Evolutionary conservation across 35 echinoderm and acorn worm genomes (phyloP).

Genomic region (Acanthaster planci): DNA sequence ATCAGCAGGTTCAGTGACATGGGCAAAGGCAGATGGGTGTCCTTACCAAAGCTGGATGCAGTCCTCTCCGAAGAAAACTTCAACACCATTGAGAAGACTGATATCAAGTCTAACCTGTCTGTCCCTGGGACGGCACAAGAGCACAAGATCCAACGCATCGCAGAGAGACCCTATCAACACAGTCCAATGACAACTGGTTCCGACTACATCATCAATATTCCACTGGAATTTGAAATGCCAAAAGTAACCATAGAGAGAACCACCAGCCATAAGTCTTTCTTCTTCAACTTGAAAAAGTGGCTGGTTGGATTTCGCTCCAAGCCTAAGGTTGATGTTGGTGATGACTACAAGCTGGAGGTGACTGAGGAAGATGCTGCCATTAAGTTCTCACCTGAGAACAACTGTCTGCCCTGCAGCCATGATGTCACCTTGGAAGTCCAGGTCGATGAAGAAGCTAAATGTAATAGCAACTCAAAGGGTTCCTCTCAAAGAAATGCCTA

Average conservation of each 20-base stretch:
- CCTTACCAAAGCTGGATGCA: not conserved
- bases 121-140: not conserved
- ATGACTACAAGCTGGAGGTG: conserved; percentile 14
- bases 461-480: not conserved
- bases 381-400: not conserved
- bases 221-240: not conserved
- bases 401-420: not conserved
- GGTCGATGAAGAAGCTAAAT: not conserved
- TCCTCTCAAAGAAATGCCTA: too few relatives aligned
- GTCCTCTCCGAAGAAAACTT: not conserved
- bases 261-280: not conserved
- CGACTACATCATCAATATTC: not conserved
- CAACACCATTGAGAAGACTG: not conserved
- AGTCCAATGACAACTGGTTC: not conserved
- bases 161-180: not conserved
- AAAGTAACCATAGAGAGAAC: not conserved
- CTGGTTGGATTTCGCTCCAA: not conserved
- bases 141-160: not conserved
- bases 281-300: conserved; percentile 1
- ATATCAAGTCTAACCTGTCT: not conserved
- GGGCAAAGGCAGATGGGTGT: not conserved
- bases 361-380: not conserved
- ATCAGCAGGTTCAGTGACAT: conserved; percentile 23
- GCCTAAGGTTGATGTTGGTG: not conserved
- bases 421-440: not conserved